phyloP scores from a whole-genome alignment of 2,113 vertebrate genomes.

The Peucedramus taeniatus region DNA sequence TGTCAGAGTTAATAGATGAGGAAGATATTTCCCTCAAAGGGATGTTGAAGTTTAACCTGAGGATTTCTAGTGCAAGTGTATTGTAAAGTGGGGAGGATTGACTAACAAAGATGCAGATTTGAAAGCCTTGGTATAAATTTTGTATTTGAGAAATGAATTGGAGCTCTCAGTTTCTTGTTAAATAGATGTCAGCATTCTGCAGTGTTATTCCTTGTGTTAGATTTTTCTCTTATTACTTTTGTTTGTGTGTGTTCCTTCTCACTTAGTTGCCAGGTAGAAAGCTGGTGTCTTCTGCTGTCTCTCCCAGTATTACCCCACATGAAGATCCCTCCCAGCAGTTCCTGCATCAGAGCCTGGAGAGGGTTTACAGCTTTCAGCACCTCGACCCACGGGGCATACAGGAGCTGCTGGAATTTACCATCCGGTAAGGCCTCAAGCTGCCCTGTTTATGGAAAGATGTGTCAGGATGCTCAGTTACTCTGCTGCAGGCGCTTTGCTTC shows the following conservation, averaged over 20 bases:
- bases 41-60: neutral
- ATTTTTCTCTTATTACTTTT: neutral
- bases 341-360: conserved; percentile 88
- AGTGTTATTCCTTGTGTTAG: neutral
- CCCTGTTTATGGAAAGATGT: accelerated
- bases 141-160: neutral
- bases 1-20: neutral
- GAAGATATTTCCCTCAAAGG: neutral
- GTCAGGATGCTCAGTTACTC: neutral
- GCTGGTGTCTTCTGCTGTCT: conserved; percentile 75
- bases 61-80: neutral
- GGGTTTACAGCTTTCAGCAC: conserved; percentile 88
- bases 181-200: neutral
- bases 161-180: neutral
- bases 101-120: neutral
- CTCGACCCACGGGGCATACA: conserved; percentile 86
- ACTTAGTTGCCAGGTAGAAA: conserved; percentile 88
- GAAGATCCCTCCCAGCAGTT: conserved; percentile 93
- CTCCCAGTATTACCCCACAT: conserved; percentile 67
- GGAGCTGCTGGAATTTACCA: conserved; percentile 92
- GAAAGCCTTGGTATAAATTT: neutral
- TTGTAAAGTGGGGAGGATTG: neutral
- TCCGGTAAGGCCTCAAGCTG: conserved; percentile 72
- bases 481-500: neutral
- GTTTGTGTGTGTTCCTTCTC: neutral